Conservation (phyloP, 1,140 invertebrate species). For the Drosophila parabipectinata region DNA sequence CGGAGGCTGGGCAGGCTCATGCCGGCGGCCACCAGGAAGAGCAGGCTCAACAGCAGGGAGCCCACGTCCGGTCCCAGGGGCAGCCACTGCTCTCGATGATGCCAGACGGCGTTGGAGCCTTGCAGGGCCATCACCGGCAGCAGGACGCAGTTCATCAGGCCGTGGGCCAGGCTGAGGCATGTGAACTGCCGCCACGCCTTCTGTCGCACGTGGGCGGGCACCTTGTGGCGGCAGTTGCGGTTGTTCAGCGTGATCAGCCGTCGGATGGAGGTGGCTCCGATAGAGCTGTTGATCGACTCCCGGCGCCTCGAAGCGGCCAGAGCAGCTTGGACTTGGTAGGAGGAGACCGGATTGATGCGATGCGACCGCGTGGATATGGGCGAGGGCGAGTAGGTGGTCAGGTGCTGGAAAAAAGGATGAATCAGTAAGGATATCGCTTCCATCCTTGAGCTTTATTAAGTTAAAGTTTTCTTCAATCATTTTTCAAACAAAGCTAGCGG, state of each 20-base stretch:
- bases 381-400: slow-evolving; percentile 86
- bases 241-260: slow-evolving; percentile 87
- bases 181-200: slow-evolving; percentile 86
- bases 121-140: slow-evolving; percentile 87
- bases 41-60: slow-evolving; percentile 85
- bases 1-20: slow-evolving; percentile 85
- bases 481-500: not conserved
- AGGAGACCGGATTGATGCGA: slow-evolving; percentile 85
- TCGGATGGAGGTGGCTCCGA: slow-evolving; percentile 87
- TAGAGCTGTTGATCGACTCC: slow-evolving; percentile 88
- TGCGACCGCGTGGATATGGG: slow-evolving; percentile 85
- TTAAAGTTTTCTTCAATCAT: not conserved
- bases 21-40: slow-evolving; percentile 85
- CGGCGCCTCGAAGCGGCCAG: slow-evolving; percentile 85
- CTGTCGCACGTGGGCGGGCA: slow-evolving; percentile 85
- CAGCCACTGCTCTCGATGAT: slow-evolving; percentile 79
- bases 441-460: not conserved
- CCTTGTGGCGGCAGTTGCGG: slow-evolving; percentile 84
- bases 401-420: slow-evolving; percentile 84
- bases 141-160: slow-evolving; percentile 86
- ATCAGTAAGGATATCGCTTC: not conserved
- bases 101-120: slow-evolving; percentile 85
- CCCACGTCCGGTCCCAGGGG: slow-evolving; percentile 84
- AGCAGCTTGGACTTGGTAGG: slow-evolving; percentile 79
- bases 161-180: slow-evolving; percentile 86